Conservation (phyloP, 2,113 vertebrate genomes). For the Ascaphus truei region DNA sequence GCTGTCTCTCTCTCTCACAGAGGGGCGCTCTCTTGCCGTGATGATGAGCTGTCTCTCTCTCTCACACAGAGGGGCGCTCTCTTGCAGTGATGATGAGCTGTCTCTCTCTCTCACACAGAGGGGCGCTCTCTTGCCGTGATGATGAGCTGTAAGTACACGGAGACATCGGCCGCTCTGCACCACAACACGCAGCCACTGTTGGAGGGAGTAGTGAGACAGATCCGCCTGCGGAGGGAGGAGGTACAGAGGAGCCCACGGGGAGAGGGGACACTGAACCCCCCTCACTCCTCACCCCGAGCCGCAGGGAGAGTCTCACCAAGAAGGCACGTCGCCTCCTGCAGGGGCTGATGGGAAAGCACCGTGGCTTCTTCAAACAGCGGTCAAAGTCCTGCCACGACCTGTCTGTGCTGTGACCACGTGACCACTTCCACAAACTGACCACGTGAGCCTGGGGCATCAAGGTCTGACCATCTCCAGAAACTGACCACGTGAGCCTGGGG, state of each 20-base stretch:
- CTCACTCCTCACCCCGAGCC: constrained; percentile 39
- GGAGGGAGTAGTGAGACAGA: constrained; percentile 74
- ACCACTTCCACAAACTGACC: neutral
- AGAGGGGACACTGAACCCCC: constrained; percentile 48
- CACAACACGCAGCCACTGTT: constrained; percentile 78
- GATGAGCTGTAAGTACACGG: constrained; percentile 77
- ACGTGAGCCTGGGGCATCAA: neutral
- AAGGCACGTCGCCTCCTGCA: constrained; percentile 81
- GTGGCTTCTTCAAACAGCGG: constrained; percentile 79
- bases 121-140: constrained; percentile 73
- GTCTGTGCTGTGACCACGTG: constrained; percentile 57
- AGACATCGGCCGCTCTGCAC: constrained; percentile 80
- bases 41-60: no score
- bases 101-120: constrained; percentile 60
- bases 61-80: no score
- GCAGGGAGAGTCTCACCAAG: constrained; percentile 75
- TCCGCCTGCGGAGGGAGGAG: constrained; percentile 56
- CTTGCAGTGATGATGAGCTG: no score
- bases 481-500: neutral
- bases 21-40: no score
- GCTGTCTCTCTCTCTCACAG: no score
- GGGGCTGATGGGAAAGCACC: constrained; percentile 73
- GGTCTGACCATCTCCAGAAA: neutral
- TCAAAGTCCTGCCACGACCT: constrained; percentile 85
- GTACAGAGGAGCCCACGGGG: neutral